These are phyloP conservation scores for Hylaeus anthracinus DNA, from an alignment of 1,140 invertebrate genomes.

Conservation along the genomic window DNA sequence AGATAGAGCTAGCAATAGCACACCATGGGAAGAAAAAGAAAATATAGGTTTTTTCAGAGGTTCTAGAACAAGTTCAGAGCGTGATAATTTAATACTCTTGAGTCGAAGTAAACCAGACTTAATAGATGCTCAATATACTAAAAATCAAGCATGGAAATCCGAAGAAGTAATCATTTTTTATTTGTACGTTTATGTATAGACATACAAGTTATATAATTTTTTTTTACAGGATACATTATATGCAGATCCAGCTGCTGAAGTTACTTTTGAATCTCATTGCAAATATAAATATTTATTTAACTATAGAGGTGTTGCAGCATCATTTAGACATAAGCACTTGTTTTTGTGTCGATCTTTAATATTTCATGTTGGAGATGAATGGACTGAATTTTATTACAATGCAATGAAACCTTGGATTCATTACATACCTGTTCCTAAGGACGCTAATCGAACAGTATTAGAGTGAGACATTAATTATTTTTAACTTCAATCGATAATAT, in stretches of 20 bases:
- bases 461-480: constrained; percentile 71
- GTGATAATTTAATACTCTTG: constrained; percentile 94
- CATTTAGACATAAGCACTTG: constrained; percentile 98
- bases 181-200: neutral
- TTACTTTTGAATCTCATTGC: constrained; percentile 95
- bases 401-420: constrained; percentile 97
- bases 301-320: constrained; percentile 97
- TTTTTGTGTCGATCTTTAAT: constrained; percentile 97
- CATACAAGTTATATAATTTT: neutral
- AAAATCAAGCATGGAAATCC: constrained; percentile 99
- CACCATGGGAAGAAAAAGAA: constrained; percentile 90
- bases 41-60: constrained; percentile 94
- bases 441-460: constrained; percentile 86
- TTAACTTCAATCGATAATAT: constrained; percentile 3
- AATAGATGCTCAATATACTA: constrained; percentile 96
- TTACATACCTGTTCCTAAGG: constrained; percentile 93
- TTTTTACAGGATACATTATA: constrained; percentile 90
- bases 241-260: constrained; percentile 90
- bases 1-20: constrained; percentile 83
- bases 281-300: constrained; percentile 97
- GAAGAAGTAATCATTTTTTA: constrained; percentile 82
- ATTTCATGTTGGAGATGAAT: constrained; percentile 96
- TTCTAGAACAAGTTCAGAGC: constrained; percentile 94
- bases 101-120: constrained; percentile 90
- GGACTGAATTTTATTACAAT: constrained; percentile 98